These are phyloP conservation scores for Ataeniobius toweri DNA, from an alignment of 2,797 vertebrate genomes.

Conservation along the genomic window DNA sequence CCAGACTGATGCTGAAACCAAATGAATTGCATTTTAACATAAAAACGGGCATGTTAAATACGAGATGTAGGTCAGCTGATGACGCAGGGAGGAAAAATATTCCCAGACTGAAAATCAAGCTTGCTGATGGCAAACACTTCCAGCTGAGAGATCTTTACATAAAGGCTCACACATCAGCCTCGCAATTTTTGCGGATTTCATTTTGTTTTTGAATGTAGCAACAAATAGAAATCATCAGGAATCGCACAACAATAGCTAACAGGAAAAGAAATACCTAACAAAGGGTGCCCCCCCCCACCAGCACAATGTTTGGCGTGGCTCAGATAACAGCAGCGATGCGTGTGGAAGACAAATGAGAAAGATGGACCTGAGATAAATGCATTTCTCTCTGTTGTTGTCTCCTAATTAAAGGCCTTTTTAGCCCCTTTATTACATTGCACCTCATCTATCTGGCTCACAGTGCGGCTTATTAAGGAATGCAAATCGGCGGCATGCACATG, in stretches of 20 bases:
- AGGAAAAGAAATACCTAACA: constrained; percentile 11
- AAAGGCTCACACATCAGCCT: constrained; percentile 35
- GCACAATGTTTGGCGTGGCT: constrained; percentile 26
- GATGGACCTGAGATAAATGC: constrained; percentile 55
- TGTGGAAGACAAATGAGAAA: constrained; percentile 44
- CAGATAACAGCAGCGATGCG: constrained; percentile 45
- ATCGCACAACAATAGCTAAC: constrained; percentile 23
- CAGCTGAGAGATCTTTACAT: constrained; percentile 42
- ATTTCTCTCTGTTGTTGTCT: constrained; percentile 46
- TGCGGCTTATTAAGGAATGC: constrained; percentile 62
- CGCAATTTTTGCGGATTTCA: constrained; percentile 22
- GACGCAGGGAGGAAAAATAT: constrained; percentile 58
- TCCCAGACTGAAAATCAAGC: constrained; percentile 53
- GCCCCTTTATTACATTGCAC: constrained; percentile 57
- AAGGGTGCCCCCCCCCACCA: constrained; percentile 4
- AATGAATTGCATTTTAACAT: constrained; percentile 52
- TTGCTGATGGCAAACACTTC: constrained; percentile 43
- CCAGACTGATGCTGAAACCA: constrained; percentile 33
- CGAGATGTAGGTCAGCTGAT: constrained; percentile 72
- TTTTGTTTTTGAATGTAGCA: constrained; percentile 42
- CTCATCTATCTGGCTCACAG: constrained; percentile 51
- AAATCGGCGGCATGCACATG: constrained; percentile 53
- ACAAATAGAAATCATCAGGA: constrained; percentile 32
- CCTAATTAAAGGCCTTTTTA: constrained; percentile 61
- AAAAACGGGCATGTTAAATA: constrained; percentile 52